Percentiles rank a stretch among this genome's conserved stretches.
phyloP scores from a whole-genome alignment of 2,113 vertebrate genomes.

The Dascyllus trimaculatus region DNA sequence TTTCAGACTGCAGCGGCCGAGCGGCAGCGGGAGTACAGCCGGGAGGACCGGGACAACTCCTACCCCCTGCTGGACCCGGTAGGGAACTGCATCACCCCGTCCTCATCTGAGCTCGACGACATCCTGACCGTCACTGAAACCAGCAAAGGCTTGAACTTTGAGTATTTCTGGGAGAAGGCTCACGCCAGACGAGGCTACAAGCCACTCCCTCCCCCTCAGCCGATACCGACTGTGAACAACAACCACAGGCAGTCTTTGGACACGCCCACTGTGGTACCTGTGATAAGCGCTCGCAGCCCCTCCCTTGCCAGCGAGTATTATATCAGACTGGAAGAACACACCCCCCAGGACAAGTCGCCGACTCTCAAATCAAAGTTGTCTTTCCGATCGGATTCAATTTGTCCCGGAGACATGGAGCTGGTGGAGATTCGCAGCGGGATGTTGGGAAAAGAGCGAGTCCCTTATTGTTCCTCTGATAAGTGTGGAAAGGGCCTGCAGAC shows the following conservation, averaged over 20 bases:
- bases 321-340: conserved; percentile 92
- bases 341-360: conserved; percentile 85
- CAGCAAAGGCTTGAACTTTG: conserved; percentile 93
- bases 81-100: conserved; percentile 80
- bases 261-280: conserved; percentile 92
- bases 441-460: conserved; percentile 78
- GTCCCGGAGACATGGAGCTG: conserved; percentile 83
- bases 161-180: conserved; percentile 95
- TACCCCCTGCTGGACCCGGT: conserved; percentile 90
- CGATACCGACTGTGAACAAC: conserved; percentile 83
- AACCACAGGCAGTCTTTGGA: conserved; percentile 89
- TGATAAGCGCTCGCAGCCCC: conserved; percentile 94
- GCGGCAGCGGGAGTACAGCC: conserved; percentile 75
- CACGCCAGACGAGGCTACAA: conserved; percentile 88
- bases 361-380: conserved; percentile 68
- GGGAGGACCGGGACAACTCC: conserved; percentile 81
- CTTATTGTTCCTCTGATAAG: conserved; percentile 74
- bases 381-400: conserved; percentile 54
- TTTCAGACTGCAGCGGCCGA: conserved; percentile 80
- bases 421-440: conserved; percentile 83
- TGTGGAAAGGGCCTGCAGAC: conserved; percentile 77
- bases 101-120: conserved; percentile 89
- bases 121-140: conserved; percentile 94
- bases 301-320: conserved; percentile 94
- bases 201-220: conserved; percentile 83